Evolutionary conservation across 1,140 invertebrate species (phyloP).

Genomic region (Drosophila kohkoa): DNA sequence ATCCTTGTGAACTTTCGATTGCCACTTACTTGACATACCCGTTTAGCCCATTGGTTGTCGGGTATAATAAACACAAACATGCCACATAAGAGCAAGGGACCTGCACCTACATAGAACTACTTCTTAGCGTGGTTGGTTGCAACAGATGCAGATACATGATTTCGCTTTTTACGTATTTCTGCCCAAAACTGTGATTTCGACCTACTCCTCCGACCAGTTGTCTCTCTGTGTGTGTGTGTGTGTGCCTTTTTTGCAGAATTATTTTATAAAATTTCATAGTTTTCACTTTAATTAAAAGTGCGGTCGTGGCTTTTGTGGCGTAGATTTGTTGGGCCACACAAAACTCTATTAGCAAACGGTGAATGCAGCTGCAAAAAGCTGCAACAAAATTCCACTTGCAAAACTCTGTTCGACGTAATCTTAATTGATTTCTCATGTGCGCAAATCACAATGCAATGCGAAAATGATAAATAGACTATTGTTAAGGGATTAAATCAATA

Average conservation of each 20-base stretch:
- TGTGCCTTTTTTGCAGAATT: constrained; percentile 45
- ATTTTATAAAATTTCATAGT: constrained; percentile 82
- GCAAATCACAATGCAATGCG: neutral
- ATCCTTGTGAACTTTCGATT: no score
- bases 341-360: constrained; percentile 61
- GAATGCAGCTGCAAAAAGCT: constrained; percentile 41
- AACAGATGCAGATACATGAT: constrained; percentile 16
- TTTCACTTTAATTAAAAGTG: constrained; percentile 82
- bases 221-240: constrained; percentile 14
- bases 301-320: constrained; percentile 75
- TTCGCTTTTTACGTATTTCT: constrained; percentile 37
- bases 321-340: constrained; percentile 43
- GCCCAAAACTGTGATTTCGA: constrained; percentile 23
- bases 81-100: constrained; percentile 12
- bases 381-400: constrained; percentile 23
- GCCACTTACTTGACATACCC: no score
- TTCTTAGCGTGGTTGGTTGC: constrained; percentile 19
- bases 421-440: constrained; percentile 1
- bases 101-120: constrained; percentile 29
- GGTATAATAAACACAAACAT: constrained; percentile 23
- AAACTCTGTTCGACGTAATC: neutral
- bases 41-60: no score
- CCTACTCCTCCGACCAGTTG: constrained; percentile 12
- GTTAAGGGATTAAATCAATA: constrained; percentile 18
- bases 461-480: neutral